Percentiles rank a stretch among this genome's conserved stretches.
These are phyloP conservation scores for Antheraea pernyi DNA, from an alignment of 1,140 invertebrate genomes.

Conservation along the genomic window DNA sequence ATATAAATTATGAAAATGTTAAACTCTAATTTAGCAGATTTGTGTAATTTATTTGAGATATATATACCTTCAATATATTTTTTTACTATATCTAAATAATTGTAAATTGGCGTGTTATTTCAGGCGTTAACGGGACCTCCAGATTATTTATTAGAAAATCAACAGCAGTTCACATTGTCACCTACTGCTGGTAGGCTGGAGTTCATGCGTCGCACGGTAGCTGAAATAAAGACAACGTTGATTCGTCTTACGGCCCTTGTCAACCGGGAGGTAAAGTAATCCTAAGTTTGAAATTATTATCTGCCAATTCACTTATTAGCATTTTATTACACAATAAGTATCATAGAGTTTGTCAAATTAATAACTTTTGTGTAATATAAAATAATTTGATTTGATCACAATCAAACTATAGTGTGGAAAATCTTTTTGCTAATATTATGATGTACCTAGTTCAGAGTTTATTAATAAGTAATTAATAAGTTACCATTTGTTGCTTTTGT, in stretches of 20 bases:
- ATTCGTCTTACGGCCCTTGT: slow-evolving; percentile 26
- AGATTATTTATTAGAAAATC: slow-evolving; percentile 76
- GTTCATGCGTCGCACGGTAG: slow-evolving; percentile 37
- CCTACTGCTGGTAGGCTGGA: slow-evolving; percentile 42
- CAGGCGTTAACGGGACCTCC: slow-evolving; percentile 57
- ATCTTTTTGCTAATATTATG: too few species aligned
- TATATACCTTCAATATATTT: too few species aligned
- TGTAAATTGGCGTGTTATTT: slow-evolving; percentile 4
- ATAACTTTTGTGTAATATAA: too few species aligned
- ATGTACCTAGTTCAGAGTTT: too few species aligned
- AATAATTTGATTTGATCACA: too few species aligned
- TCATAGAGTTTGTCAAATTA: background rate
- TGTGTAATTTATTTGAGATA: background rate
- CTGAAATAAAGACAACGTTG: slow-evolving; percentile 38
- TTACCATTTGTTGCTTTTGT: too few species aligned
- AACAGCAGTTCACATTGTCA: slow-evolving; percentile 37
- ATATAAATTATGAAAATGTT: slow-evolving; percentile 6
- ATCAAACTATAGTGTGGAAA: too few species aligned
- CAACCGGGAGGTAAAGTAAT: slow-evolving; percentile 4
- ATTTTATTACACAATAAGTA: background rate
- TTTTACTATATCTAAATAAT: too few species aligned
- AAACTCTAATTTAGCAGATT: background rate
- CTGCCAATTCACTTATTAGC: background rate
- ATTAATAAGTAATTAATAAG: too few species aligned
- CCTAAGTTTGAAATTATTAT: background rate